Evolutionary conservation across 1,140 invertebrate genomes (phyloP), one percentile per base, ranked within the genome.

Genomic region (Idris sp.): DNA sequence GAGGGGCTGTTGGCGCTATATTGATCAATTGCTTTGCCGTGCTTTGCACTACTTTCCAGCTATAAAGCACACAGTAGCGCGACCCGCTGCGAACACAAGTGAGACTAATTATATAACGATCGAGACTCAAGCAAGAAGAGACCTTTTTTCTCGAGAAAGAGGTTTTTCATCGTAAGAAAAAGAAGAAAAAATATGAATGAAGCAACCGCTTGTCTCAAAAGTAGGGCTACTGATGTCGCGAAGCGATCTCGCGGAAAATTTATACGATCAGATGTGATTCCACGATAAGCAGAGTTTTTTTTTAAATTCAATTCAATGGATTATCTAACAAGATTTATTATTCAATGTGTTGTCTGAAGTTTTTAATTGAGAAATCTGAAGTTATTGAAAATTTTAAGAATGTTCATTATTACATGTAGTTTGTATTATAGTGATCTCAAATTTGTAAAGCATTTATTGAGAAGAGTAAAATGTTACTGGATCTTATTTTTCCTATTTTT

Each of bases 21-120:
- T 87, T 87, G 86, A 87, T 87, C 84, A 87, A 87, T 87, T 86
- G 85, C 84, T 84, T 85, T 82, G 67, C 80, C 84, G 83, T 87
- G 85, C 83, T 86, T 86, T 81, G 84, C 80, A 76, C 84, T 86
- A 86, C 82, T 86, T 87, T 86, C 80, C 41, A 74, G 76, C 81
- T 78, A 83, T 84, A 86, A 83, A 82, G 79, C 77, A 84, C n/a
- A n/a, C 73, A 76, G 75, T 79, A 75, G 76, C 76, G 71, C 74
- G 75, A 83, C 81, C 81, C 74, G 77, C 78, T 79, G 79, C 68
- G 81, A 78, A 62, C 64, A 71, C 64, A 68, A 83, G 79, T 78
- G 67, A 77, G 79, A 83, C 81, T 84, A 86, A 86, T 87, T 87
- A 84, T 80, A 78, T 80, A 81, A 84, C 77, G 74, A 84, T 81